Conservation (phyloP, 1,140 invertebrate genomes). For the Pygmarrhopalites habei region DNA sequence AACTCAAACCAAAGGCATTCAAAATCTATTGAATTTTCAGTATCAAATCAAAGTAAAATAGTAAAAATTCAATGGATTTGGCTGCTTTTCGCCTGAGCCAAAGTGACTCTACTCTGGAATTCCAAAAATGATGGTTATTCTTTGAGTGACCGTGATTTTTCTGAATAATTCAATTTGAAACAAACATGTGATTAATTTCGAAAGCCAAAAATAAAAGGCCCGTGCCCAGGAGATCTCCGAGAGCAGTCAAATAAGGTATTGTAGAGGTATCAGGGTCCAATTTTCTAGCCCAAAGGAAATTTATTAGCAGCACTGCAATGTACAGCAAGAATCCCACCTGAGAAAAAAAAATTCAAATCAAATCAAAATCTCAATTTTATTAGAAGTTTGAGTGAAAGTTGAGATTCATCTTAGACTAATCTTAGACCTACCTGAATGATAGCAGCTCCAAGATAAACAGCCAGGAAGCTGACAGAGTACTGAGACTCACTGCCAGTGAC, state of each 20-base stretch:
- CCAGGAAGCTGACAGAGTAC: slow-evolving; percentile 55
- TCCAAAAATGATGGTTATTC: too few relatives aligned
- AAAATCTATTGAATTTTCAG: too few relatives aligned
- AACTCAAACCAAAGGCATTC: too few relatives aligned
- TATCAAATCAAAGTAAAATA: too few relatives aligned
- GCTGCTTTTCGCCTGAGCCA: not conserved
- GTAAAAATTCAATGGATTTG: not conserved
- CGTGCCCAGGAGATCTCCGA: slow-evolving; percentile 88
- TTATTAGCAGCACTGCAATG: slow-evolving; percentile 76
- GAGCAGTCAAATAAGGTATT: slow-evolving; percentile 88
- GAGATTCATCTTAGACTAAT: too few relatives aligned
- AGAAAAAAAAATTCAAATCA: slow-evolving; percentile 42
- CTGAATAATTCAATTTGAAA: too few relatives aligned
- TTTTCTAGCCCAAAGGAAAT: slow-evolving; percentile 80
- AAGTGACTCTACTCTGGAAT: not conserved
- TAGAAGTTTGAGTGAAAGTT: too few relatives aligned
- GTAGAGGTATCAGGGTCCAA: slow-evolving; percentile 96
- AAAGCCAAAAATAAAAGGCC: slow-evolving; percentile 54
- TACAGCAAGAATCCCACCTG: slow-evolving; percentile 70
- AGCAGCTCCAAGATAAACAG: slow-evolving; percentile 60
- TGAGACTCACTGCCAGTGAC: slow-evolving; percentile 52
- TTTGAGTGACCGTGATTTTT: too few relatives aligned
- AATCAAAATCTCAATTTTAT: too few relatives aligned
- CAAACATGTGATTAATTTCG: not conserved
- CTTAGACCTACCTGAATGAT: slow-evolving; percentile 42